phyloP scores from a whole-genome alignment of 2,797 vertebrate species.

The Zenarchopterus dispar region DNA sequence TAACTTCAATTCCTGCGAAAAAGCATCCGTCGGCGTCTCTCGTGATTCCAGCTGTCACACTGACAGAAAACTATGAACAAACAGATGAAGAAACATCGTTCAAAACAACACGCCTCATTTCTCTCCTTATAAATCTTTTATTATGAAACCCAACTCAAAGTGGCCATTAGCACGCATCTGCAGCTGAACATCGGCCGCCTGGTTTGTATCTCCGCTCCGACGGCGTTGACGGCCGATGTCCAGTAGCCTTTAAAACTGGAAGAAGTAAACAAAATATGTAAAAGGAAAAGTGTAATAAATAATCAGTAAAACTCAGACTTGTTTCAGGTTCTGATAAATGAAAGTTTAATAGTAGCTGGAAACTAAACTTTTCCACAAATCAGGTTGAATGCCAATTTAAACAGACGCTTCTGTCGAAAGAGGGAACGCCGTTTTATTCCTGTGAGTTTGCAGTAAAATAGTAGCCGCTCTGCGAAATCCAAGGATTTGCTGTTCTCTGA shows the following conservation, averaged over 20 bases:
- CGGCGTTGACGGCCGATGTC: constrained; percentile 46
- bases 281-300: constrained; percentile 15
- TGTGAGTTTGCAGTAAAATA: constrained; percentile 18
- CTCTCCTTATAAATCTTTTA: constrained; percentile 45
- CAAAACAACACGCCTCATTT: constrained; percentile 52
- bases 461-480: constrained; percentile 18
- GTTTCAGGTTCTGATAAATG: constrained; percentile 41
- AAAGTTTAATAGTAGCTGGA: constrained; percentile 49
- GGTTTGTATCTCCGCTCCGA: constrained; percentile 24
- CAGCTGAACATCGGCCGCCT: constrained; percentile 22
- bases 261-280: constrained; percentile 12
- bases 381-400: constrained; percentile 48
- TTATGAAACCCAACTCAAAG: constrained; percentile 30
- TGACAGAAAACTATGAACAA: constrained; percentile 34
- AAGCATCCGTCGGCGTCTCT: constrained; percentile 7
- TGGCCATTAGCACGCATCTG: constrained; percentile 23
- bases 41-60: constrained; percentile 11
- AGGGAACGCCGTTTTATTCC: not conserved
- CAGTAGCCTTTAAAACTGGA: constrained; percentile 30
- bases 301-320: constrained; percentile 18
- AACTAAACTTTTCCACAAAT: constrained; percentile 40
- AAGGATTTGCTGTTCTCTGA: constrained; percentile 12
- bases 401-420: constrained; percentile 13
- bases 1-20: not conserved
- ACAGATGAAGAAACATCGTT: constrained; percentile 30